Base-by-base conservation (phyloP, 2,113 vertebrate genomes). In the Campylomormyrus numenius region DNA sequence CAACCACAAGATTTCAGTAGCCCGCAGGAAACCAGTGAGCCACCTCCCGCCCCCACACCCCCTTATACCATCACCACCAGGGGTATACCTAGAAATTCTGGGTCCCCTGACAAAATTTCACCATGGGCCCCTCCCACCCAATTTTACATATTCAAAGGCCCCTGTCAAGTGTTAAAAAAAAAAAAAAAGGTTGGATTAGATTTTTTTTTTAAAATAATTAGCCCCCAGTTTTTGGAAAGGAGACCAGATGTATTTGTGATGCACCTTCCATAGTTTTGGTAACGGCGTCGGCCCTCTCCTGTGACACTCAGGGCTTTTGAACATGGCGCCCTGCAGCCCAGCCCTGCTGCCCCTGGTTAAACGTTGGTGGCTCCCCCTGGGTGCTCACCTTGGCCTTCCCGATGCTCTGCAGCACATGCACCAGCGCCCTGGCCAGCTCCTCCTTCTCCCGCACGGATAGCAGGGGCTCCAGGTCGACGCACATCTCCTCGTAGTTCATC, bases 341-440 rank as follows among this genome's bases (percentile, higher is more conserved):
- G 7, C 45, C 88, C 50, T 5, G 5, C 15, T 31, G 46, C 24
- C 87, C 58, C 24, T n/a, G 6, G 7, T 10, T 24, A 1, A 35
- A 74, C 66, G 0, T 35, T 5, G 0, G 11, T 66, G 49, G 21
- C 39, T 27, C 1, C 1, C 27, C 17, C 9, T 5, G 15, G 19
- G 53, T 48, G 19, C 89, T 48, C 74, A 98, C 98, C 97, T 98
- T 98, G 52, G 98, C 98, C 91, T 97, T 97, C 87, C 98, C 98
- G 0, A 98, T 98, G 92, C 97, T 97, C 92, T 97, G 97, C 86
- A 99, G 95, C 21, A 98, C 97, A 0, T 95, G 97, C 89, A 99
- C 97, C 92, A 99, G 92, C 7, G 97, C 96, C 0, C 97, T 95
- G 0, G 98, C 98, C 90, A 99, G 93, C 92, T 99, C 98, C 88